Evolutionary conservation across 2,888 invertebrate genomes (phyloP), one percentile per base, ranked within the genome.

Genomic region (Corbicula japonica): DNA sequence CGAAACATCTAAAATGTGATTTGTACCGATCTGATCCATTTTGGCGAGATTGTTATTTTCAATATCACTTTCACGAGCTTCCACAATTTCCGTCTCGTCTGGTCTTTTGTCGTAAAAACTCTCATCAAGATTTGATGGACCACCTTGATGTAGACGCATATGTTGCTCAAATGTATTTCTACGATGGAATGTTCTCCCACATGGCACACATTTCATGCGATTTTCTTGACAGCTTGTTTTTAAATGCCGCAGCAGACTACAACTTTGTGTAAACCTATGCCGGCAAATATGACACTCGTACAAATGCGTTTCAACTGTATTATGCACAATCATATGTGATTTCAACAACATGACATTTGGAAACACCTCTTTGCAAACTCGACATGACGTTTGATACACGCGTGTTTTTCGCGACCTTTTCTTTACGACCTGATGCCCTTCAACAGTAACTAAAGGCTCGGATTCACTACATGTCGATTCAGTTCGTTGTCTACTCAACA

Each of bases 241-340:
- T 21, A 78, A 38, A 56, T 83, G 83, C 35, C 83, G 56, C 30
- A 80, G 66, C 2, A 83, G 56, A 41, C 83, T 83, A 62, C 83
- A 80, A 48, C 83, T 80, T 46, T 83, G 83, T 12, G 83, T 83
- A 38, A 83, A 83, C 32, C 83, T 69, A 50, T 83, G 83, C n/a
- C 73, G 54, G 54, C 83, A 83, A 12, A 83, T 56, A 50, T 75
- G 73, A 38, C 83, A 83, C 44, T 80, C 80, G 46, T 80, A 83
- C 44, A 80, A 52, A 44, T 83, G 83, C 26, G 83, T 83, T 52
- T 83, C 83, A 0, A 83, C 65, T 2, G 63, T 74, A 44, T 83
- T 83, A 50, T 83, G 83, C 2, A 79, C 63, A n/a, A 69, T n/a
- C 83, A 83, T 83, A 58, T 83, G 83, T 18, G 83, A 56, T 73